Evolutionary conservation across 2,888 invertebrate genomes (phyloP), one percentile per base, ranked within the genome.

Genomic region (Teleiodes luculella): DNA sequence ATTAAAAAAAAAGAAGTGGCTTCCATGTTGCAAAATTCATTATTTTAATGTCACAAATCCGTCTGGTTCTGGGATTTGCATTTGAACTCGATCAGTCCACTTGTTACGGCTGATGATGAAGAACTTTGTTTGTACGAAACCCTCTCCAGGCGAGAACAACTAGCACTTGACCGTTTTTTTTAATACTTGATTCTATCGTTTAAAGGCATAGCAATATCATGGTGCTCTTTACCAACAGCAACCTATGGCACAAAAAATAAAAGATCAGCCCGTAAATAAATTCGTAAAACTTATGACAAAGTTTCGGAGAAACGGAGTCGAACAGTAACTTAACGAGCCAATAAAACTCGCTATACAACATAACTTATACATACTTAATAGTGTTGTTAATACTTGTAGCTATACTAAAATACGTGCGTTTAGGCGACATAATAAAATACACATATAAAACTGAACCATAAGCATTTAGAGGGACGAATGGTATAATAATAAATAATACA

Each of bases 331-430:
- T 77, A 72, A 78, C 70, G 72, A 74, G 57, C 65, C 54, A 64
- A 73, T 76, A 71, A 77, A 76, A 53, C 57, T 41, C 30, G 64
- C 59, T 67, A 68, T 77, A 67, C 76, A 76, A 71, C 63, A 66
- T 68, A 71, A 76, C 60, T 69, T 67, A 62, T 65, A 67, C 59
- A 66, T 67, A 68, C 67, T 72, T 70, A 67, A 74, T 70, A 72
- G 67, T 69, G 63, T 56, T 64, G 63, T 58, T 64, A 62, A 65
- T 66, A 60, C 62, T 56, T 66, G 58, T 45, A 45, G 14, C 43
- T 52, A 53, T 53, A 55, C 48, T 24, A 24, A 24, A 50, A 54
- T 48, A 45, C 55, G 63, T 61, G 58, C 66, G 64, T 37, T 60
- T n/a, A 49, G n/a, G 46, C 52, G 61, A 54, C 61, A 70, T 70